Evolutionary conservation across 2,113 vertebrate species (phyloP).

Genomic region (Ptilorrhoa leucosticta): DNA sequence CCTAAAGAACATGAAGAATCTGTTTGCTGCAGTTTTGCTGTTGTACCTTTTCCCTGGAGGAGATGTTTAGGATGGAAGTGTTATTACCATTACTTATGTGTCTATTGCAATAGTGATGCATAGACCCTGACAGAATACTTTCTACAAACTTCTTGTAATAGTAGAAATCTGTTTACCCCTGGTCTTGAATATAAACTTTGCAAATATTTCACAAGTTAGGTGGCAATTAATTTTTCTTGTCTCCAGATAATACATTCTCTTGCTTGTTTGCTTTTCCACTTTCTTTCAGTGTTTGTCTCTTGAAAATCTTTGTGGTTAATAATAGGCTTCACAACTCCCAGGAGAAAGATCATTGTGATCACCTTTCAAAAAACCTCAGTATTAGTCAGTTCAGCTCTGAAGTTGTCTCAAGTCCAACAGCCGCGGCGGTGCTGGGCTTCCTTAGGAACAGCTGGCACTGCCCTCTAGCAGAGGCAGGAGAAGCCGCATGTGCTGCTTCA

Average conservation of each 20-base stretch:
- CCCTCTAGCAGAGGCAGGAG: background rate
- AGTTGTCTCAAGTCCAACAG: background rate
- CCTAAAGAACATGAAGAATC: background rate
- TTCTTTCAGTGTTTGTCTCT: background rate
- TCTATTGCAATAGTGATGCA: background rate
- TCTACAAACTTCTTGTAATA: background rate
- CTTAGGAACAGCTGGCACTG: background rate
- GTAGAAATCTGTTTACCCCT: background rate
- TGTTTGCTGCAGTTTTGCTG: background rate
- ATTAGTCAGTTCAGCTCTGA: background rate
- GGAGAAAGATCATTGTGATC: background rate
- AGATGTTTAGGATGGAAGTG: background rate
- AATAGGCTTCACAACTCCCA: background rate
- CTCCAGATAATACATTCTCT: rapidly evolving
- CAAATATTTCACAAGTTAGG: background rate
- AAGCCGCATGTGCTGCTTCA: background rate
- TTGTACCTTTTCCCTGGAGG: background rate
- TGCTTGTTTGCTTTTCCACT: background rate
- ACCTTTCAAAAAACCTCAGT: background rate
- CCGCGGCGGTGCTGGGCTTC: background rate
- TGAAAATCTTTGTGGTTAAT: background rate
- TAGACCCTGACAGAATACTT: background rate
- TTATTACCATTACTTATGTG: background rate
- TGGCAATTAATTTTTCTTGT: background rate
- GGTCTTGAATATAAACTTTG: background rate